Evolutionary conservation across 2,888 invertebrate species (phyloP), one percentile per base, ranked within the genome.

Genomic region (Pyralis farinalis): DNA sequence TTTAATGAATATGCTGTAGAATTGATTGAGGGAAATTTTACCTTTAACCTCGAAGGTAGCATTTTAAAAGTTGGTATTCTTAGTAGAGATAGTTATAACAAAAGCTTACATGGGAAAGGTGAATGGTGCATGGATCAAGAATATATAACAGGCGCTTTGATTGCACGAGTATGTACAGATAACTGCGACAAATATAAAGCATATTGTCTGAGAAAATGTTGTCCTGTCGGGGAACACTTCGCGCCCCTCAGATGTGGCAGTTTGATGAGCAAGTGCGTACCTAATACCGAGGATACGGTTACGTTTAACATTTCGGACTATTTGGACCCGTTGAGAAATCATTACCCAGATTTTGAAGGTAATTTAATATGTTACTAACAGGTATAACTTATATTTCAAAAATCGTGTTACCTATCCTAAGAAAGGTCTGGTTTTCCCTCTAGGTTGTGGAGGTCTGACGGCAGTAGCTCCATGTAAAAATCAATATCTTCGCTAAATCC

Each of bases 171-270:
- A 7, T 90, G 89, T 50, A 65, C 80, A 3, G 50, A 48, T 7
- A 64, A 81, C 43, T 85, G 80, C 49, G 46, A 58, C 0, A 51
- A 48, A 3, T 84, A 70, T 47, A 76, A 67, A 16, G 84, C 84
- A 1, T 77, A 59, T 47, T 90, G 91, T 49, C 47, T 91, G 3
- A 82, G 78, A 40, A 91, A 91, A 58, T 91, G 91, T 51, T 91
- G 91, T 55, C 88, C 89, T 1, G 71, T 90, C 16, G 91, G 91
- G 8, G 57, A 90, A 30, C 89, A 91, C 55, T 91, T 70, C 44
- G 68, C 55, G 44, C 71, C 75, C 3, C 50, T 62, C 8, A 57
- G 56, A 7, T 86, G 87, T 49, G 66, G 66, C 7, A 66, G 63
- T 30, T 67, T 64, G 16, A 49, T 43, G 0, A 86, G 86, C 54